Evolutionary conservation across 2,797 vertebrate species (phyloP), one percentile per base, ranked within the genome.

Genomic region (Hybognathus amarus): DNA sequence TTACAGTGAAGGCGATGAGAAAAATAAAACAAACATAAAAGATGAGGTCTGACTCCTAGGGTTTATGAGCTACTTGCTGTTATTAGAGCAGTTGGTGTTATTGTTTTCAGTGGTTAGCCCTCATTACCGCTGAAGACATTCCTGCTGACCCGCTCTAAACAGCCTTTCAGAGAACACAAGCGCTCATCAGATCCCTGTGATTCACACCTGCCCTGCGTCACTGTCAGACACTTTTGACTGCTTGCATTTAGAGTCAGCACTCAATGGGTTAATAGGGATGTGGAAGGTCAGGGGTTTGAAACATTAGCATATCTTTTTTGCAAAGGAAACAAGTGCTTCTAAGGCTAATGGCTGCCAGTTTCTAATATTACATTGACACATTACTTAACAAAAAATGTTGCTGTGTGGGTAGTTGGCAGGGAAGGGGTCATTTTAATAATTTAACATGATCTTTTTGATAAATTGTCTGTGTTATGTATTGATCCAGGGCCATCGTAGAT

Each of bases 121-220:
- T 68, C 70, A 80, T 74, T 77, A 56, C 33, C 18, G 30, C 63
- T 64, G 50, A 71, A 84, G 70, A 84, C 50, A 24, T 36, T 83
- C 52, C 64, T 66, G 63, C 66, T 81, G 82, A 63, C 78, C 69
- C 36, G 33, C 45, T 83, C 73, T 59, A 66, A 79, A 67, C 84
- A 42, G 56, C 56, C 64, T 47, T 66, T 77, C 76, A 83, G 75
- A 77, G 59, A 87, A 79, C 79, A 84, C 83, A 82, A 76, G 54
- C 6, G 38, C 40, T 79, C 84, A 83, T 85, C 87, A 81, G 79
- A 56, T 75, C 75, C 69, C 54, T 66, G 69, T 10, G 61, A 24
- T 59, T 77, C n/a, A 77, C 71, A 80, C 82, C 38, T 77, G 56
- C 71, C 74, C 77, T 38, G 79, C 27, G 38, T 63, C 47, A 59